Evolutionary conservation across 2,888 invertebrate species (phyloP).

Genomic region (Byasa hedistus): DNA sequence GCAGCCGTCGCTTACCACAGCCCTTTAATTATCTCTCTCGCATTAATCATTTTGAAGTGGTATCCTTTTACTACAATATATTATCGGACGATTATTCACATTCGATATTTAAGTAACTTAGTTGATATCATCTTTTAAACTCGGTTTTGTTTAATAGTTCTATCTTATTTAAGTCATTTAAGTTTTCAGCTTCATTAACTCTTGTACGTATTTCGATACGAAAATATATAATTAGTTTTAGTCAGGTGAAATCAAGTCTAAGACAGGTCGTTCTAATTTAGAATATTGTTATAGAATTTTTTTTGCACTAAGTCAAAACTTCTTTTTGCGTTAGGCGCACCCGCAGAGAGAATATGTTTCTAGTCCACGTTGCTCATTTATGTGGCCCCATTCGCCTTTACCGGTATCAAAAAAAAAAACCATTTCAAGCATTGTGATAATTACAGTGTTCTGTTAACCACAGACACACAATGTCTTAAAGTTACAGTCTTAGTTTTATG

Average conservation of each 20-base stretch:
- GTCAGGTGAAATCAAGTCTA: no score
- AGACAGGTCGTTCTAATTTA: background rate
- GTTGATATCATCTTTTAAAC: background rate
- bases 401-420: constrained; percentile 17
- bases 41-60: constrained; percentile 50
- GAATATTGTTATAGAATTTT: background rate
- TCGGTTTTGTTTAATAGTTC: background rate
- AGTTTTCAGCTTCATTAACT: background rate
- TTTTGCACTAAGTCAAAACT: constrained; percentile 11
- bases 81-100: constrained; percentile 35
- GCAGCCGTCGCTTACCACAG: constrained; percentile 43
- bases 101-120: constrained; percentile 7
- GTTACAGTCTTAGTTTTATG: constrained; percentile 18
- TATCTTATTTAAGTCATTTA: background rate
- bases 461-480: constrained; percentile 12
- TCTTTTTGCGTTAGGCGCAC: constrained; percentile 22
- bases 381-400: constrained; percentile 18
- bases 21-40: constrained; percentile 45
- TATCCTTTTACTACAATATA: constrained; percentile 43
- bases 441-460: constrained; percentile 14
- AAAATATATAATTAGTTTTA: no score
- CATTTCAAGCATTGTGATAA: constrained; percentile 22
- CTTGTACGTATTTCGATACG: no score
- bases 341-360: constrained; percentile 12
- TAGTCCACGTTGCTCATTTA: background rate